phyloP scores from a whole-genome alignment of 2,797 vertebrate genomes.

The Acanthopagrus latus region DNA sequence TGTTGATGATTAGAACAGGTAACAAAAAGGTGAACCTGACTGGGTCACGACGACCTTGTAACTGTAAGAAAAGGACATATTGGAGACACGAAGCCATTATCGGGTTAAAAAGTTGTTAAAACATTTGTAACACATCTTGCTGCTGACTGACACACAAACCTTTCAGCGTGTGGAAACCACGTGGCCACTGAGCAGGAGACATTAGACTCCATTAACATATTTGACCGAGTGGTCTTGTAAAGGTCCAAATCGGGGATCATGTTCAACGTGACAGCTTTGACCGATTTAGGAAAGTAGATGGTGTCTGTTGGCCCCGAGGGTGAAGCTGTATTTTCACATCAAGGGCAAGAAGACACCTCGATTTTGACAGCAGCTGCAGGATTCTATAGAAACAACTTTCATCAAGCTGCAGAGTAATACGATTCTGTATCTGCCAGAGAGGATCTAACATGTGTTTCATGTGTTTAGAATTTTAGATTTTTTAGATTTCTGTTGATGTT shows the following conservation, averaged over 20 bases:
- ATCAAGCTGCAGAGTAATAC: not conserved
- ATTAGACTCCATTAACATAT: conserved; percentile 21
- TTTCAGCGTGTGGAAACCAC: not conserved
- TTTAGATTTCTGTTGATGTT: not conserved
- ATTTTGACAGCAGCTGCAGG: conserved; percentile 14
- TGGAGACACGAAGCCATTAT: too few relatives aligned
- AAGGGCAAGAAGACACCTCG: conserved; percentile 11
- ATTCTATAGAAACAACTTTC: not conserved
- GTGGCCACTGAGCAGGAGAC: not conserved
- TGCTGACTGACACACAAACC: not conserved
- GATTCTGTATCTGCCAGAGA: not conserved
- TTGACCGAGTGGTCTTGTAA: conserved; percentile 1
- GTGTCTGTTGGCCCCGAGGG: conserved; percentile 11
- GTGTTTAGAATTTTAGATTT: not conserved
- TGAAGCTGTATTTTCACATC: conserved; percentile 19
- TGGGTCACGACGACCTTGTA: too few relatives aligned
- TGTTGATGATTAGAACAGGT: too few relatives aligned
- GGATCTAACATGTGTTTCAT: not conserved
- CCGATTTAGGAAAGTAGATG: not conserved
- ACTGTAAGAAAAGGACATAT: too few relatives aligned
- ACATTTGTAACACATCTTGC: not conserved
- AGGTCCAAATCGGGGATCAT: conserved; percentile 1
- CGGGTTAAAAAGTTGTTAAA: too few relatives aligned
- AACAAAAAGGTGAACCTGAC: too few relatives aligned
- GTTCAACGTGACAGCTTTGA: conserved; percentile 4